These are phyloP conservation scores for Hemithea aestivaria DNA, from an alignment of 2,888 invertebrate genomes.

Conservation along the genomic window DNA sequence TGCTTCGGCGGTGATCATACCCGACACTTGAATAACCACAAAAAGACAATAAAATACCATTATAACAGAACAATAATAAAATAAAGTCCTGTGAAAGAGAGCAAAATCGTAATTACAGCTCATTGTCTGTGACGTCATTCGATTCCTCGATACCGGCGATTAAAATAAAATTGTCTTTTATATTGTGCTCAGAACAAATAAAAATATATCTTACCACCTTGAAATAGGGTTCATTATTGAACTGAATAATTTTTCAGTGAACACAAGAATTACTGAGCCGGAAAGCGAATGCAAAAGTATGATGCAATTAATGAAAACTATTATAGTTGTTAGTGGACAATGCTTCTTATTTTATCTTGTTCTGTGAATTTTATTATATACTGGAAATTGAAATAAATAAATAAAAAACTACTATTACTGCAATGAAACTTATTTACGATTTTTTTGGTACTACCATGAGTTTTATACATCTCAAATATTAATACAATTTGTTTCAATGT, in stretches of 20 bases:
- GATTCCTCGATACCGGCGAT: constrained; percentile 54
- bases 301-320: constrained; percentile 47
- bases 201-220: background rate
- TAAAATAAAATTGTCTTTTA: constrained; percentile 52
- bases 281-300: constrained; percentile 28
- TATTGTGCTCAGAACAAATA: constrained; percentile 8
- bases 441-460: no score
- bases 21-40: no score
- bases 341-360: no score
- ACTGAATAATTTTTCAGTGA: constrained; percentile 1
- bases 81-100: constrained; percentile 39
- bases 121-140: constrained; percentile 49
- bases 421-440: no score
- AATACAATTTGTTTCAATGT: no score
- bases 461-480: no score
- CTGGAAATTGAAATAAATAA: no score
- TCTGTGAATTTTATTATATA: no score
- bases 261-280: constrained; percentile 23
- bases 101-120: constrained; percentile 53
- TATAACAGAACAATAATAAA: constrained; percentile 3
- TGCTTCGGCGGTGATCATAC: no score
- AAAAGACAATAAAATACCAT: no score
- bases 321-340: constrained; percentile 37
- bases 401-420: no score
- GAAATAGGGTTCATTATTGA: constrained; percentile 15